Evolutionary conservation across 2,113 vertebrate species (phyloP), one percentile per base, ranked within the genome.

Genomic region (Dinomys branickii): DNA sequence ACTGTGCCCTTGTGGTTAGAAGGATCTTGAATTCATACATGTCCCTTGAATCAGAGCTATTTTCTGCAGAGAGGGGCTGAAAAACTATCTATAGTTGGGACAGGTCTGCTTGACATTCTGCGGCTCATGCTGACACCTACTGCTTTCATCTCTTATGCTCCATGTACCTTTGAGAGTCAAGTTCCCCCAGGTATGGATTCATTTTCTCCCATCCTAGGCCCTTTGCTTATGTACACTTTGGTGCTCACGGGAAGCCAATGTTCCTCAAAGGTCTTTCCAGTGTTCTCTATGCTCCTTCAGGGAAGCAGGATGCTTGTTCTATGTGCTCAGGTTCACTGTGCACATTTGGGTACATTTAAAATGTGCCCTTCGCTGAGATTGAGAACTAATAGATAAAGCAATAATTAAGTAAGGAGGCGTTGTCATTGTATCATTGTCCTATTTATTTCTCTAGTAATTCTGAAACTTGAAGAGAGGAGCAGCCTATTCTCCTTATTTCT

Each of bases 181-280:
- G 26, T 61, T 41, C 0, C 84, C 50, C 26, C 28, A 35, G 24
- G 58, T 47, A 85, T 33, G 17, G 4, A 0, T 0, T 44, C 88
- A 4, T 50, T 41, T 85, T 7, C 41, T 71, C 28, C 11, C 5
- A 9, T n/a, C 1, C 2, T 3, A 69, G 44, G 0, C 0, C 59
- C 71, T 91, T 78, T 63, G 44, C 12, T 44, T 6, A 4, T n/a
- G 7, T 44, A 2, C 5, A 87, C 4, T 8, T 41, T 69, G 12
- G 17, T 59, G 38, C 5, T 33, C 0, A 26, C 5, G 26, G 5
- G 30, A 90, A 86, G 44, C 8, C 20, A 67, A 22, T 33, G 11
- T 54, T 65, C 12, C n/a, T 77, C 41, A 41, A 9, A 28, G 19
- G 12, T 59, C 20, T 41, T 24, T 12, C 30, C 83, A 28, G 9